phyloP scores from a whole-genome alignment of 2,113 vertebrate genomes.

The Brevimyrus niger region DNA sequence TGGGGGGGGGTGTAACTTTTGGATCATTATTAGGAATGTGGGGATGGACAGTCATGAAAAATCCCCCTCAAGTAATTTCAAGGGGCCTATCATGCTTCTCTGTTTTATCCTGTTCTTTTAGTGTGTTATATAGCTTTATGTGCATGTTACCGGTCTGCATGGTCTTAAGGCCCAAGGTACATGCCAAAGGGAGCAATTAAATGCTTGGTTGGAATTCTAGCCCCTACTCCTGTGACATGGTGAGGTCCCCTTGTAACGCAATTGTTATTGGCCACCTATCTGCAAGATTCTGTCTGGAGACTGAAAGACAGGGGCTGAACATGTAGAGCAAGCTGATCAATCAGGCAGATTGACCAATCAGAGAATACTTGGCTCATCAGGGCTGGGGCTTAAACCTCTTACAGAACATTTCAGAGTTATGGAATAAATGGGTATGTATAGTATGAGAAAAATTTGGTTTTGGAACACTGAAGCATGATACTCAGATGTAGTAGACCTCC shows the following conservation, averaged over 20 bases:
- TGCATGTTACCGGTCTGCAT: background rate
- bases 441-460: background rate
- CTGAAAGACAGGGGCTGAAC: background rate
- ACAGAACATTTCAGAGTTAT: background rate
- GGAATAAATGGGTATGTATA: background rate
- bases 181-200: background rate
- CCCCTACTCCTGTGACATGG: background rate
- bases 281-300: background rate
- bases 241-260: background rate
- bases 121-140: background rate
- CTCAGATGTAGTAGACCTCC: background rate
- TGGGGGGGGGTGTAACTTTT: background rate
- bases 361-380: background rate
- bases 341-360: background rate
- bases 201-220: background rate
- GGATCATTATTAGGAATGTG: background rate
- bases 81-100: background rate
- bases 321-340: background rate
- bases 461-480: background rate
- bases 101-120: background rate
- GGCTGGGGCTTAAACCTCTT: background rate
- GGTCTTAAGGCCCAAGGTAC: background rate
- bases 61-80: background rate
- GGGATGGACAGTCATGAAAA: background rate
- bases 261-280: background rate